Conservation (phyloP, 2,113 vertebrate genomes). For the Corynorhinus townsendii region DNA sequence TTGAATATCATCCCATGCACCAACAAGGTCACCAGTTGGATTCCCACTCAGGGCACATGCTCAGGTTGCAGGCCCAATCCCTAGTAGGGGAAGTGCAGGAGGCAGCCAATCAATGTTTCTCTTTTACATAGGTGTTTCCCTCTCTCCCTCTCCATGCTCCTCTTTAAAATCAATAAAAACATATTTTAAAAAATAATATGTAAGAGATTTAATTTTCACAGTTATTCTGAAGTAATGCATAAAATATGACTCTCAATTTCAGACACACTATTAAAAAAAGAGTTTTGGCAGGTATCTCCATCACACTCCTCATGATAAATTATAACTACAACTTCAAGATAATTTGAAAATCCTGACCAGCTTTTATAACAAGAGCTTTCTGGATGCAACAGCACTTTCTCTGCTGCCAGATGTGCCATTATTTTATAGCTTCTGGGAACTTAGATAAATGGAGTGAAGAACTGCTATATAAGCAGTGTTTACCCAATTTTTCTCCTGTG, state of each 20-base stretch:
- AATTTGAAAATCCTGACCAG: not conserved
- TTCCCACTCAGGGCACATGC: too few species aligned
- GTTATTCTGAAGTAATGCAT: not conserved
- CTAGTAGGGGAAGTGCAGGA: too few species aligned
- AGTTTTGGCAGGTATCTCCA: not conserved
- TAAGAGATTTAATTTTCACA: not conserved
- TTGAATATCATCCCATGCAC: too few species aligned
- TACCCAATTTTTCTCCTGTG: conserved; percentile 24
- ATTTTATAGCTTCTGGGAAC: conserved; percentile 27
- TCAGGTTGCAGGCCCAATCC: too few species aligned
- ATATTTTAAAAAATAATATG: not conserved
- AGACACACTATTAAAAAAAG: conserved; percentile 1
- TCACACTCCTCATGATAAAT: not conserved
- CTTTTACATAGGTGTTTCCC: too few species aligned
- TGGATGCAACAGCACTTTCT: not conserved
- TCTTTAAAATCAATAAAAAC: too few species aligned
- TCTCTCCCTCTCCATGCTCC: too few species aligned
- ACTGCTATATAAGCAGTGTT: not conserved
- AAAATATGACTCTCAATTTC: not conserved
- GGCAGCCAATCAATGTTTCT: too few species aligned
- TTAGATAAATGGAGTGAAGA: conserved; percentile 2
- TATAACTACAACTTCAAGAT: not conserved
- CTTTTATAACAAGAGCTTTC: not conserved
- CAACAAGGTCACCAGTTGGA: too few species aligned
- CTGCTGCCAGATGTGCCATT: not conserved